Base-by-base conservation (phyloP, 2,797 vertebrate species). In the Lacerta viridis region DNA sequence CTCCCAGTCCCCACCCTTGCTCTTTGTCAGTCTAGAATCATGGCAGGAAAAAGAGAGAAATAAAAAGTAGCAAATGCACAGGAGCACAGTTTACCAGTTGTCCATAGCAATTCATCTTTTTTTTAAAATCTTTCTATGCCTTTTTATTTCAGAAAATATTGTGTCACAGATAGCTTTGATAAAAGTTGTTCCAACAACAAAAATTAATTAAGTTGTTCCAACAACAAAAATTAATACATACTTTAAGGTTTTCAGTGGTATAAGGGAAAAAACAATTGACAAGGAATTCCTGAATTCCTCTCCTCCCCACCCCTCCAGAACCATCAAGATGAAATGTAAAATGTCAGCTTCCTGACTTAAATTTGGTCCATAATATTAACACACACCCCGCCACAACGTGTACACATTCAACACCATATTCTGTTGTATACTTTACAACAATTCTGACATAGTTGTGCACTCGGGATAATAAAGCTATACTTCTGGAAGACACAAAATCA, bases 71-170 rank as follows among this genome's bases (percentile, higher is more conserved):
- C 7, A 10, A 13, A 55, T 13, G 9, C 17, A 4, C n/a, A 69
- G 23, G 29, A 13, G 4, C 20, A 55, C 4, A 61, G 41, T 64
- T 43, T 29, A 29, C 17, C 50, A 41, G 71, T 4, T 74, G 11
- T 36, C 9, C 33, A 17, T 2, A 75, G 46, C 46, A 39, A 27
- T 55, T 55, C 33, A 33, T n/a, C n/a, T n/a, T n/a, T 33, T 33
- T 33, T 33, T 33, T 33, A 1, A 33, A 33, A 95, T 93, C 94
- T 96, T 95, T 95, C 96, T 96, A 96, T 92, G 95, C 94, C 91
- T 96, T 97, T 97, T 97, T 97, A 96, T 96, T 96, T 96, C 94
- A 96, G 96, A 97, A 97, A 97, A 97, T 97, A 97, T 93, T 94
- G 93, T 94, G 93, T 88, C 88, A 96, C 90, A 93, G 94, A 94